Evolutionary conservation across 2,113 vertebrate species (phyloP).

Genomic region (Arizona elegans): DNA sequence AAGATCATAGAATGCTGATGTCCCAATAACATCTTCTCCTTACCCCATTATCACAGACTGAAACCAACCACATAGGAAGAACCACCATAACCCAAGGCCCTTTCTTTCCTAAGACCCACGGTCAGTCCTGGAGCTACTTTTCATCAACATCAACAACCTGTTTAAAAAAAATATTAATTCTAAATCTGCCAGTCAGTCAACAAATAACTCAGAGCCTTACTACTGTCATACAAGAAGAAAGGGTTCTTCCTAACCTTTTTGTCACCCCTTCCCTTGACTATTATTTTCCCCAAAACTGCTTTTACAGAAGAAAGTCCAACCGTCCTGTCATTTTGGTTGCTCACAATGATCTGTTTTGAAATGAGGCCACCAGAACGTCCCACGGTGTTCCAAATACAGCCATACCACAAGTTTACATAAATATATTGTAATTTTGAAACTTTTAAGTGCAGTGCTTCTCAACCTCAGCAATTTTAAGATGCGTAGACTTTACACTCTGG

Average conservation of each 20-base stretch:
- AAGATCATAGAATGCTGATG: neutral
- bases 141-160: neutral
- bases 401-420: neutral
- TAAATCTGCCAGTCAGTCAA: neutral
- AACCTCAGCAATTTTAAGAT: neutral
- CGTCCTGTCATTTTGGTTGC: neutral
- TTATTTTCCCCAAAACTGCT: neutral
- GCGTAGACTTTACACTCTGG: neutral
- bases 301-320: neutral
- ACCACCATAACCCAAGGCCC: neutral
- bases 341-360: neutral
- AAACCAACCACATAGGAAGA: neutral
- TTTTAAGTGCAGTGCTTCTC: neutral
- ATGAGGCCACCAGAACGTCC: neutral
- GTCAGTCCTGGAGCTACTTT: neutral
- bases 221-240: neutral
- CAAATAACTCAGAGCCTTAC: neutral
- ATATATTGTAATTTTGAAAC: neutral
- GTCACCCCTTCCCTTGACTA: neutral
- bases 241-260: neutral
- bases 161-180: neutral
- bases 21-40: neutral
- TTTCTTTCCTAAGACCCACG: neutral
- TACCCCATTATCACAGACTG: neutral
- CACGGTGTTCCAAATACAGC: neutral